A percentile compares a stretch with the other conserved stretches of the same genome.
Evolutionary conservation across 2,888 invertebrate genomes (phyloP).

Genomic region (Osmoderma eremita): DNA sequence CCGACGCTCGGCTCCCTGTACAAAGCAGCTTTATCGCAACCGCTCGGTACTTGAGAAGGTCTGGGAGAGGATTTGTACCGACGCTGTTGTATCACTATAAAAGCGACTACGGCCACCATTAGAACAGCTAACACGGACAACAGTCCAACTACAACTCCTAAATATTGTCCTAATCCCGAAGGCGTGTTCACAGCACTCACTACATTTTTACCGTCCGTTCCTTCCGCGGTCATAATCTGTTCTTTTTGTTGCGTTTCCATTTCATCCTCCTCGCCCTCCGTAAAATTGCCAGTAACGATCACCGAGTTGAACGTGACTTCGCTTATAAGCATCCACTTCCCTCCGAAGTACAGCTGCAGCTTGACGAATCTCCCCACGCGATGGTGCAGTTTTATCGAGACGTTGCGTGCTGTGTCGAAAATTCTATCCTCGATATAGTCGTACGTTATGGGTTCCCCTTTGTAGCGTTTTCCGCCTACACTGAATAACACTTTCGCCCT

Average conservation of each 20-base stretch:
- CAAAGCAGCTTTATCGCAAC: constrained; percentile 61
- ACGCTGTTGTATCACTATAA: constrained; percentile 60
- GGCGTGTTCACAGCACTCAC: constrained; percentile 59
- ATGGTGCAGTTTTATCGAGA: constrained; percentile 83
- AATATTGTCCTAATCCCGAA: constrained; percentile 59
- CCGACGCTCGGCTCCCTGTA: constrained; percentile 61
- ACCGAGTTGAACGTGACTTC: constrained; percentile 86
- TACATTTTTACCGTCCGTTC: constrained; percentile 56
- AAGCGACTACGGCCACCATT: constrained; percentile 59
- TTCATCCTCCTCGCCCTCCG: constrained; percentile 58
- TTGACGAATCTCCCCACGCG: constrained; percentile 84
- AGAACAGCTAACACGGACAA: constrained; percentile 59
- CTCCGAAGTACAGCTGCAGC: constrained; percentile 79
- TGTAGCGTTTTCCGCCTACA: constrained; percentile 81
- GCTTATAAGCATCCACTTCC: constrained; percentile 89
- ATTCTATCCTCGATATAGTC: constrained; percentile 79
- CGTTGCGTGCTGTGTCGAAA: constrained; percentile 83
- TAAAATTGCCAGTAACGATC: constrained; percentile 60
- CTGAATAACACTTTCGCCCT: constrained; percentile 83
- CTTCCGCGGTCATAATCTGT: constrained; percentile 51
- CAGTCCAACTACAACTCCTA: constrained; percentile 61
- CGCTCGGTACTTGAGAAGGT: constrained; percentile 58
- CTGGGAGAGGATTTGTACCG: constrained; percentile 58
- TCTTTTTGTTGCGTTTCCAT: constrained; percentile 54
- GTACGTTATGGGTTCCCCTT: constrained; percentile 80